These are phyloP conservation scores for Dynastes hyllus DNA, from an alignment of 2,888 invertebrate genomes.

Conservation along the genomic window DNA sequence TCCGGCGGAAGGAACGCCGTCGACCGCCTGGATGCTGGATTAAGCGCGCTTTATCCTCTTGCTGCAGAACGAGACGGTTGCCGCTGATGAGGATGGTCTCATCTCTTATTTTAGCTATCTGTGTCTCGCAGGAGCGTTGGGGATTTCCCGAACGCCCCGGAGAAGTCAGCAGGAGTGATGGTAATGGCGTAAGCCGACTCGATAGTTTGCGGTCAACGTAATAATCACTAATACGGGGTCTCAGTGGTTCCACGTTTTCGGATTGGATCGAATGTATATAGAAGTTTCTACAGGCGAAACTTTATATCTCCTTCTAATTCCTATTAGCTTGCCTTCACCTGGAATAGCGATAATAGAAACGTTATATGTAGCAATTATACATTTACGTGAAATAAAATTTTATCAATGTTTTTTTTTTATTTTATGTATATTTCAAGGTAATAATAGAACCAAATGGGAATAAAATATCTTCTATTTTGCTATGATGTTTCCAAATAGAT, in stretches of 20 bases:
- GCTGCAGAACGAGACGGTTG: slow-evolving; percentile 41
- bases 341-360: slow-evolving; percentile 3
- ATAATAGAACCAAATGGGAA: too few relatives aligned
- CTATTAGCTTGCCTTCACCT: slow-evolving; percentile 22
- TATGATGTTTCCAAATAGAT: too few relatives aligned
- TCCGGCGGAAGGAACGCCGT: not conserved
- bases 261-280: slow-evolving; percentile 36
- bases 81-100: slow-evolving; percentile 52
- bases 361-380: not conserved
- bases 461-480: too few relatives aligned
- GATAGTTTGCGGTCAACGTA: slow-evolving; percentile 61
- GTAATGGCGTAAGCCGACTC: slow-evolving; percentile 59
- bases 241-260: slow-evolving; percentile 23
- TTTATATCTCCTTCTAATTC: slow-evolving; percentile 43
- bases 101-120: slow-evolving; percentile 66
- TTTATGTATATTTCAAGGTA: too few relatives aligned
- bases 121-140: slow-evolving; percentile 66
- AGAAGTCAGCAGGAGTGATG: slow-evolving; percentile 58
- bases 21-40: slow-evolving; percentile 55
- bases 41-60: slow-evolving; percentile 62
- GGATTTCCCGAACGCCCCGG: slow-evolving; percentile 62
- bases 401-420: too few relatives aligned
- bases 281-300: slow-evolving; percentile 27
- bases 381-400: too few relatives aligned
- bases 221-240: slow-evolving; percentile 59